Evolutionary conservation across 2,113 vertebrate genomes (phyloP).

Genomic region (Crotalus helleri): DNA sequence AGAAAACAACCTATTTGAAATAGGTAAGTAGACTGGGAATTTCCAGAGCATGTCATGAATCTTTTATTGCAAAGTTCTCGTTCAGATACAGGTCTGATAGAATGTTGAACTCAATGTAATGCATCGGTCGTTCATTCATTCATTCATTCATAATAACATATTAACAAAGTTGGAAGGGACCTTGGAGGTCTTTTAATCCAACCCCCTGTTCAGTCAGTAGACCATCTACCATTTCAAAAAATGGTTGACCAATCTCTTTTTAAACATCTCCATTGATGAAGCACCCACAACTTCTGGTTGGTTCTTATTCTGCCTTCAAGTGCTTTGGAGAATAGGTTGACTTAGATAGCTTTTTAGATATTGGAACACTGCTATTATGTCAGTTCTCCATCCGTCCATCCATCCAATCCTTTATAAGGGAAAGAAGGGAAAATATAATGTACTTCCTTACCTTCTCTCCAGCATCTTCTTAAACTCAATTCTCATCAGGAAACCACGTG

Average conservation of each 20-base stretch:
- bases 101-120: not conserved
- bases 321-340: too few species aligned
- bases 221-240: too few species aligned
- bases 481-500: constrained; percentile 70
- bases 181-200: not conserved
- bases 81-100: not conserved
- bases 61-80: not conserved
- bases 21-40: not conserved
- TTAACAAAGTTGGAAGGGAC: not conserved
- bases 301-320: too few species aligned
- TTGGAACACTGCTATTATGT: not conserved
- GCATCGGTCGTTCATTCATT: too few species aligned
- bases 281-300: too few species aligned
- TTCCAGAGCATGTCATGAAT: not conserved
- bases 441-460: constrained; percentile 53
- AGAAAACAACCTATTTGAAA: not conserved
- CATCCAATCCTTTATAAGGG: not conserved
- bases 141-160: not conserved
- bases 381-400: not conserved
- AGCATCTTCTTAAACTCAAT: constrained; percentile 66
- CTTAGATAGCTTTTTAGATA: too few species aligned
- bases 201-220: too few species aligned
- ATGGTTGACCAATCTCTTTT: too few species aligned
- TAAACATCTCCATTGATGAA: too few species aligned
- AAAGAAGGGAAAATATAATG: not conserved